Conservation (phyloP, 2,113 vertebrate species). For the Corythaixoides concolor region DNA sequence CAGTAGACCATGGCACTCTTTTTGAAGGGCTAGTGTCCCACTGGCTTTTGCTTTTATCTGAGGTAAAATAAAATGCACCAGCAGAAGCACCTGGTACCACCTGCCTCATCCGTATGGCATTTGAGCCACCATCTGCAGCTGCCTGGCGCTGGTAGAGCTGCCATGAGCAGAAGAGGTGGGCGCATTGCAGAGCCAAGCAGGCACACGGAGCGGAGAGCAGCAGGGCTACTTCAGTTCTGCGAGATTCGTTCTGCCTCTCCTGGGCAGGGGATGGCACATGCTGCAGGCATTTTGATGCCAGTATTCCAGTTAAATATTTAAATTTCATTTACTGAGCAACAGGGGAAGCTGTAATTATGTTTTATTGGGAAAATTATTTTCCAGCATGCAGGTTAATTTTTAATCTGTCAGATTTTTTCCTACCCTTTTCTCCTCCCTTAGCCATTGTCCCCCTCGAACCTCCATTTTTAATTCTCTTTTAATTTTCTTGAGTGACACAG, state of each 20-base stretch:
- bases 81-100: neutral
- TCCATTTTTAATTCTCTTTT: neutral
- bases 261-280: neutral
- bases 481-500: neutral
- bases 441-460: neutral
- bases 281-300: neutral
- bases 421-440: neutral
- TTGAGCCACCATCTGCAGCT: neutral
- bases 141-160: neutral
- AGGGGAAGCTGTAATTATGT: constrained; percentile 13
- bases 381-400: constrained; percentile 5
- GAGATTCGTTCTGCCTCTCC: neutral
- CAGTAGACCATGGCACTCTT: neutral
- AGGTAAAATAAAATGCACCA: neutral
- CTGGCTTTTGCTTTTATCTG: neutral
- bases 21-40: neutral
- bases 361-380: constrained; percentile 31
- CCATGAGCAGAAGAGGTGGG: neutral
- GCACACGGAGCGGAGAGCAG: neutral
- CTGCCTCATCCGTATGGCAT: neutral
- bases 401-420: neutral
- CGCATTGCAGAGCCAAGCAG: neutral
- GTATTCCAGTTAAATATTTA: constrained; percentile 65
- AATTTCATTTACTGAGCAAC: constrained; percentile 60
- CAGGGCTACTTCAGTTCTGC: neutral